A percentile compares a stretch with the other conserved stretches of the same genome.
Conservation (phyloP, 2,888 invertebrate genomes). For the Macrosoma leucophasiata region DNA sequence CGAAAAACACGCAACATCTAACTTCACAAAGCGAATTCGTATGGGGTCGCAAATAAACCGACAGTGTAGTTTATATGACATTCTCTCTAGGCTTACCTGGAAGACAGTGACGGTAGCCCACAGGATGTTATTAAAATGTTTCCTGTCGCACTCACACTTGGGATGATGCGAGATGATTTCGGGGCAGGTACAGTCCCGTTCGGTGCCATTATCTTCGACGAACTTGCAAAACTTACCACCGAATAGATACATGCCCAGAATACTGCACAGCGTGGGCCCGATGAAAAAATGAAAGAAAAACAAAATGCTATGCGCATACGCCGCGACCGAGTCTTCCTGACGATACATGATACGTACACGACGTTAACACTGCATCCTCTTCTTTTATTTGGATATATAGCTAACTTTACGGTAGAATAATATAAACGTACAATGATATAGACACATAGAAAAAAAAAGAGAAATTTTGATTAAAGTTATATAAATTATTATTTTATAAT, state of each 20-base stretch:
- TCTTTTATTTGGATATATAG: slow-evolving; percentile 20
- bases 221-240: slow-evolving; percentile 99
- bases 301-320: slow-evolving; percentile 73
- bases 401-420: slow-evolving; percentile 19
- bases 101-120: slow-evolving; percentile 98
- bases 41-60: slow-evolving; percentile 69
- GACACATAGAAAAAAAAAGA: neutral
- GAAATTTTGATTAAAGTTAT: neutral
- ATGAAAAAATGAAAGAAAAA: slow-evolving; percentile 64
- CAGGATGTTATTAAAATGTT: slow-evolving; percentile 98
- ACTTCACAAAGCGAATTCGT: slow-evolving; percentile 51
- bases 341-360: slow-evolving; percentile 46
- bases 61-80: slow-evolving; percentile 56
- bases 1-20: slow-evolving; percentile 62
- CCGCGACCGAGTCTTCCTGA: slow-evolving; percentile 60
- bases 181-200: slow-evolving; percentile 94
- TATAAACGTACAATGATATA: too few relatives aligned
- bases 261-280: slow-evolving; percentile 78
- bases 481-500: neutral
- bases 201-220: slow-evolving; percentile 87
- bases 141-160: slow-evolving; percentile 96
- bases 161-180: slow-evolving; percentile 92
- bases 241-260: slow-evolving; percentile 99
- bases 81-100: slow-evolving; percentile 84
- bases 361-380: slow-evolving; percentile 62